Conservation (phyloP, 2,113 vertebrate genomes). For the mouse (Mus musculus) region GRCm39 chr12:55414501-55415000, state of each 20-base stretch:
- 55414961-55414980: background rate
- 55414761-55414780: background rate
- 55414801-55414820: background rate
- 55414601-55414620: too few species aligned
- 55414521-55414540: too few species aligned
- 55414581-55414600: too few species aligned
- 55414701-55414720: too few species aligned
- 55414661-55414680: too few species aligned
- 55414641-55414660: too few species aligned
- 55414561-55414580: too few species aligned
- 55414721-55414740: too few species aligned
- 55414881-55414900: background rate
- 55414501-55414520: too few species aligned
- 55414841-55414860: background rate
- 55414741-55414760: background rate
- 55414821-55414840: background rate
- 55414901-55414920: background rate
- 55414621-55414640: too few species aligned
- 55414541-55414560: too few species aligned
- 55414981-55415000: background rate
- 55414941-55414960: background rate
- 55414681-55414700: too few species aligned
- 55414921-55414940: background rate
- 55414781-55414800: slow-evolving; percentile 1
- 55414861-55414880: background rate